A percentile compares a stretch with the other conserved stretches of the same genome.
phyloP scores from a whole-genome alignment of 1,140 invertebrate genomes.

The Rhizoglyphus robini region DNA sequence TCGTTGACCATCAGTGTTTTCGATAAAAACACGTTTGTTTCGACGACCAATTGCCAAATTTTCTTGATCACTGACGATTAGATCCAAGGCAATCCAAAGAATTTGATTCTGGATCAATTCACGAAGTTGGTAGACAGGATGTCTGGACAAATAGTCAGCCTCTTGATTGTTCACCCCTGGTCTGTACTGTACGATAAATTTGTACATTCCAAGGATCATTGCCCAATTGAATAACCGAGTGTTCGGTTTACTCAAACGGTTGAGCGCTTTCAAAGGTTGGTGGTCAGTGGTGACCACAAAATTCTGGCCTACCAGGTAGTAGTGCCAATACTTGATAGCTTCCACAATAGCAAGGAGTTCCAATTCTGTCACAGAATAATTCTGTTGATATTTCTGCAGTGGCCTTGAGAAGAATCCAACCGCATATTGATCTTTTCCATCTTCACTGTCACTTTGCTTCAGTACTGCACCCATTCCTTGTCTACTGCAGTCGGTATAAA shows the following conservation, averaged over 20 bases:
- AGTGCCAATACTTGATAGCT: too few species aligned
- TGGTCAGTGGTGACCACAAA: conserved; percentile 38
- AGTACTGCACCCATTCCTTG: conserved; percentile 34
- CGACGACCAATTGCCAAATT: too few species aligned
- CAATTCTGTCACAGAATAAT: conserved; percentile 41
- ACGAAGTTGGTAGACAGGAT: too few species aligned
- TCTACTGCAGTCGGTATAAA: conserved; percentile 17
- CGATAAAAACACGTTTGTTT: too few species aligned
- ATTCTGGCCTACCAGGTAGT: too few species aligned
- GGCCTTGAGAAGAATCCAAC: conserved; percentile 36
- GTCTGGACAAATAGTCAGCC: conserved; percentile 10
- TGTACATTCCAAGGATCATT: conserved; percentile 10
- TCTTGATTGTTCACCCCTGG: conserved; percentile 15
- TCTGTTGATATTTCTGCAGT: conserved; percentile 36
- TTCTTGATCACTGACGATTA: too few species aligned
- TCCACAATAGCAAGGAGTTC: conserved; percentile 40
- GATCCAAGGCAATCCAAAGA: too few species aligned
- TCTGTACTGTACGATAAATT: conserved; percentile 21
- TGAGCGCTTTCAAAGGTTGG: conserved; percentile 31
- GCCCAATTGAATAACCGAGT: conserved; percentile 13
- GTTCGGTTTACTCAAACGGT: not conserved
- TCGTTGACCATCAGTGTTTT: too few species aligned
- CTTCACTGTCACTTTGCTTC: conserved; percentile 36
- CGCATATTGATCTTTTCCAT: conserved; percentile 31
- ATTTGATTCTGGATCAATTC: too few species aligned